These are phyloP conservation scores for Phortica magna DNA, from an alignment of 2,888 invertebrate genomes.

Conservation along the genomic window DNA sequence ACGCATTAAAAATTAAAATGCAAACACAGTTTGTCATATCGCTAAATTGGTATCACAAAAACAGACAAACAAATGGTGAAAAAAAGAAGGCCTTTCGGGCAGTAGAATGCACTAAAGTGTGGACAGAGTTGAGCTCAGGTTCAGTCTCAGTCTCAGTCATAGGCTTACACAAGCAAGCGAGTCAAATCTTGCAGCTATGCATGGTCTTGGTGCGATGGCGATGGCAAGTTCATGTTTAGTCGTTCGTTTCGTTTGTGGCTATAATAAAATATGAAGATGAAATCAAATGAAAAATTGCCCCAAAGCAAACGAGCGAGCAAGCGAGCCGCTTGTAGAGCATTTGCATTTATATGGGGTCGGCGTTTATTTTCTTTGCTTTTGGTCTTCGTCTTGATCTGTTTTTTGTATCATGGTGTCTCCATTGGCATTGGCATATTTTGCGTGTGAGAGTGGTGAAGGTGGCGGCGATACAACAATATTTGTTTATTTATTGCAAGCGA, in stretches of 20 bases:
- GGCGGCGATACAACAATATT: conserved; percentile 47
- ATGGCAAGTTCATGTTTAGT: not conserved
- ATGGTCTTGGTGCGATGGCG: not conserved
- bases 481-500: conserved; percentile 75
- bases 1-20: conserved; percentile 74
- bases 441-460: conserved; percentile 2
- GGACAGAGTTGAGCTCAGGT: not conserved
- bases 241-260: conserved; percentile 38
- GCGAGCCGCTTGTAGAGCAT: conserved; percentile 60
- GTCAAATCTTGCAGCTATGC: not conserved
- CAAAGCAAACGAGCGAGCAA: conserved; percentile 64
- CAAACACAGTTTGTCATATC: conserved; percentile 73
- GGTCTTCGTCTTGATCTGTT: conserved; percentile 30
- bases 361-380: conserved; percentile 25
- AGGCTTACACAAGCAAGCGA: conserved; percentile 20
- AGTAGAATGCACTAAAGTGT: conserved; percentile 23
- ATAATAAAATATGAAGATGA: conserved; percentile 71
- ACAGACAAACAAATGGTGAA: conserved; percentile 28
- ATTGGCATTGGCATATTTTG: conserved; percentile 17
- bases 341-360: conserved; percentile 69
- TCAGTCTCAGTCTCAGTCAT: not conserved
- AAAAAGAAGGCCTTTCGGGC: conserved; percentile 34
- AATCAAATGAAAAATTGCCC: conserved; percentile 75
- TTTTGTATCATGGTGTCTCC: conserved; percentile 43
- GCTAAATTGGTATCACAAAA: conserved; percentile 66